A percentile compares a stretch with the other conserved stretches of the same genome.
Evolutionary conservation across 1,140 invertebrate genomes (phyloP).

Genomic region (Mizuhopecten yessoensis): DNA sequence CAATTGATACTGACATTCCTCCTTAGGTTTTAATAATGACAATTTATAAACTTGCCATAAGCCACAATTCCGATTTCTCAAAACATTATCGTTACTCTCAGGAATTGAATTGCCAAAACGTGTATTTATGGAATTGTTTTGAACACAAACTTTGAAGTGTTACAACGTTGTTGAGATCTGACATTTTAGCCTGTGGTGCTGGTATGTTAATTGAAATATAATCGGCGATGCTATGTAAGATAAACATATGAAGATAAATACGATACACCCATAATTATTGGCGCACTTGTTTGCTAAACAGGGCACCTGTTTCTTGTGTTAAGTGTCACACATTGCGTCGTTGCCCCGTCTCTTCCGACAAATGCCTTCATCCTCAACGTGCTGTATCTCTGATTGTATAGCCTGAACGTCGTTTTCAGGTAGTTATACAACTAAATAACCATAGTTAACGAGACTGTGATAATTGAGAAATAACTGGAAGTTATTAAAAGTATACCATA

Average conservation of each 20-base stretch:
- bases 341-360: background rate
- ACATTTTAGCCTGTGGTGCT: background rate
- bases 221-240: background rate
- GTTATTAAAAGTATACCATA: background rate
- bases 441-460: background rate
- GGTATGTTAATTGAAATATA: constrained; percentile 22
- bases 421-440: background rate
- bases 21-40: too few species aligned
- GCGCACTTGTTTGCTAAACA: background rate
- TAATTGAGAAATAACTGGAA: constrained; percentile 11
- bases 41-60: background rate
- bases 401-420: background rate
- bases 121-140: background rate
- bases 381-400: background rate
- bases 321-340: background rate
- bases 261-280: background rate
- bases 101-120: background rate
- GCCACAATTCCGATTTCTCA: background rate
- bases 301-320: background rate
- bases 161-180: background rate
- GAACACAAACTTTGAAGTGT: background rate
- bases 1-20: too few species aligned
- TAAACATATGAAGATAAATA: background rate
- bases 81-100: background rate
- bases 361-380: background rate